Conservation (phyloP, 2,113 vertebrate species). For the zebrafish (Danio rerio) region DNA sequence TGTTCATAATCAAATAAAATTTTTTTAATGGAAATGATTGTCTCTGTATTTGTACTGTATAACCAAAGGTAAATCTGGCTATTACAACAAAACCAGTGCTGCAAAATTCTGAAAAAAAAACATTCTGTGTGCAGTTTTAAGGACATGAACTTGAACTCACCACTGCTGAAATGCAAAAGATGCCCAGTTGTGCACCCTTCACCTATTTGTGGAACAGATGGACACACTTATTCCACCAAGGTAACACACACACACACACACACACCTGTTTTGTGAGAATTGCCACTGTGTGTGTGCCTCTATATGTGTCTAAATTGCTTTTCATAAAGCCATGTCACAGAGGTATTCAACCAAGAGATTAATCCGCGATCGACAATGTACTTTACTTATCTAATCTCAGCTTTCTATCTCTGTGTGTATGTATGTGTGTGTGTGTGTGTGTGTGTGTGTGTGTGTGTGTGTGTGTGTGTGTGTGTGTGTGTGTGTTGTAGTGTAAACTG, state of each 20-base stretch:
- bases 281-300: not conserved
- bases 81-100: too few species aligned
- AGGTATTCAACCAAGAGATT: conserved; percentile 33
- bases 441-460: conserved; percentile 55
- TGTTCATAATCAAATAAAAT: too few species aligned
- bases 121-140: conserved; percentile 80
- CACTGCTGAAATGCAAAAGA: conserved; percentile 85
- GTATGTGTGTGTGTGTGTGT: conserved; percentile 31
- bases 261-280: not conserved
- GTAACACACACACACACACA: conserved; percentile 60
- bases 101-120: too few species aligned
- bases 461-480: conserved; percentile 43
- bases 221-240: conserved; percentile 92
- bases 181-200: conserved; percentile 85
- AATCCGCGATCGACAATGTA: conserved; percentile 1
- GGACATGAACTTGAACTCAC: conserved; percentile 81
- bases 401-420: not conserved
- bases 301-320: conserved; percentile 29
- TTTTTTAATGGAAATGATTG: not conserved
- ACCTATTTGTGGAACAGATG: conserved; percentile 93
- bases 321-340: conserved; percentile 23
- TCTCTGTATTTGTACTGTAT: not conserved
- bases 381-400: conserved; percentile 13
- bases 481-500: conserved; percentile 88
- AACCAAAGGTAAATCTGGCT: too few species aligned